Evolutionary conservation across 1,140 invertebrate genomes (phyloP).

Genomic region (Drosophila orena): DNA sequence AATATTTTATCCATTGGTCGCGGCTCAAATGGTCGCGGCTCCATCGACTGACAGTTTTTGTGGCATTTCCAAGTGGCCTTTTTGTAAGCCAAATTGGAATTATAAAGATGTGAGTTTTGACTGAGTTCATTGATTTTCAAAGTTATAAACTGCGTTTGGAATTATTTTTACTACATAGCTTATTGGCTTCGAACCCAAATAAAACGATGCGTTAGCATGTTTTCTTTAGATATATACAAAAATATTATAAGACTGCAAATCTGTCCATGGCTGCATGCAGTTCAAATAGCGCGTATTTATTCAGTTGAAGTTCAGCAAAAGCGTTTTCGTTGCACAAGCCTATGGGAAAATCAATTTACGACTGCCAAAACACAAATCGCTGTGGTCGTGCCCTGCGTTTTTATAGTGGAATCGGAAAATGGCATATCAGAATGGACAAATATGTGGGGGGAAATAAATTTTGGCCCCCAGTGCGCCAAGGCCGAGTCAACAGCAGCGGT

Average conservation of each 20-base stretch:
- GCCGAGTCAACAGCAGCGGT: constrained; percentile 36
- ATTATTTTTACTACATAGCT: too few relatives aligned
- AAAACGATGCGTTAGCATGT: too few relatives aligned
- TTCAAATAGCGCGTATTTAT: not conserved
- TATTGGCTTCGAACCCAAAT: too few relatives aligned
- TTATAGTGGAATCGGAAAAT: constrained; percentile 7
- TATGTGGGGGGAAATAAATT: constrained; percentile 29
- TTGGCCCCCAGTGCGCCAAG: constrained; percentile 13
- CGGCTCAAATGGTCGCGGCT: constrained; percentile 23
- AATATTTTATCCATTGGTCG: constrained; percentile 42
- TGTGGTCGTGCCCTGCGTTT: constrained; percentile 1
- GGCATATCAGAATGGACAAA: constrained; percentile 58
- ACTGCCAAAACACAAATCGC: constrained; percentile 6
- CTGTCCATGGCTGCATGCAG: not conserved
- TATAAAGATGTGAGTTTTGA: not conserved
- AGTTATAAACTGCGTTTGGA: not conserved
- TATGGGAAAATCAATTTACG: constrained; percentile 18
- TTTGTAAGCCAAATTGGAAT: not conserved
- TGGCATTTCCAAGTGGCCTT: constrained; percentile 14
- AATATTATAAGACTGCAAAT: too few relatives aligned
- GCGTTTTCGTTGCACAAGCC: not conserved
- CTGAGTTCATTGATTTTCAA: not conserved
- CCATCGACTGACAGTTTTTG: constrained; percentile 11
- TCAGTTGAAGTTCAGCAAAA: too few relatives aligned
- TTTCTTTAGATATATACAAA: too few relatives aligned